phyloP scores from a whole-genome alignment of 2,113 vertebrate genomes.

The Planiliza haematocheilus region DNA sequence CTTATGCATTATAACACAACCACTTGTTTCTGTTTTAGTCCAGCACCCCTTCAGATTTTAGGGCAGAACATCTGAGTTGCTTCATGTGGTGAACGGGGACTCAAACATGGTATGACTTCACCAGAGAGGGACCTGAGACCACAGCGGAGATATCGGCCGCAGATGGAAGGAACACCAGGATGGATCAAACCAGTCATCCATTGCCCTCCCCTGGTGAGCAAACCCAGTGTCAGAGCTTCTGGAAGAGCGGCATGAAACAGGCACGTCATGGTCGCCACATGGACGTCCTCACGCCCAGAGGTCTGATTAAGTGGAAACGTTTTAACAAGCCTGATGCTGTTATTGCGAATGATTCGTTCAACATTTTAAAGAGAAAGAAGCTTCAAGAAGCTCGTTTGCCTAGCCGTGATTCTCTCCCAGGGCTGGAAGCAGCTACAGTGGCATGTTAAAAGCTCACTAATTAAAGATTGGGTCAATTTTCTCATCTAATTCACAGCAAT shows the following conservation, averaged over 20 bases:
- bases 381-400: no score
- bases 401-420: no score
- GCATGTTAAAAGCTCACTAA: no score
- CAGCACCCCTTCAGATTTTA: conserved; percentile 22
- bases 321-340: neutral
- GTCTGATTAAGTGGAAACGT: conserved; percentile 13
- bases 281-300: neutral
- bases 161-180: conserved; percentile 74
- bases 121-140: conserved; percentile 63
- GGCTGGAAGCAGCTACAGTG: no score
- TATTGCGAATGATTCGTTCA: conserved; percentile 4
- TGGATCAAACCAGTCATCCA: conserved; percentile 72
- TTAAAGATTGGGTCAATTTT: no score
- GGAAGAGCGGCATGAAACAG: conserved; percentile 37
- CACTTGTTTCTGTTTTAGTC: conserved; percentile 58
- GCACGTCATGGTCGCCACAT: neutral
- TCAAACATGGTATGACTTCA: conserved; percentile 63
- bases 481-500: no score
- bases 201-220: conserved; percentile 37
- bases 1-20: conserved; percentile 38
- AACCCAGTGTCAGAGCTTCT: conserved; percentile 34
- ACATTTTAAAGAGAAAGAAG: neutral
- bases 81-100: conserved; percentile 64
- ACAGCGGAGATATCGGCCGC: conserved; percentile 50
- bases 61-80: conserved; percentile 35